A percentile compares a stretch with the other conserved stretches of the same genome.
Conservation (phyloP, 2,888 invertebrate genomes). For the Baccha elongata region DNA sequence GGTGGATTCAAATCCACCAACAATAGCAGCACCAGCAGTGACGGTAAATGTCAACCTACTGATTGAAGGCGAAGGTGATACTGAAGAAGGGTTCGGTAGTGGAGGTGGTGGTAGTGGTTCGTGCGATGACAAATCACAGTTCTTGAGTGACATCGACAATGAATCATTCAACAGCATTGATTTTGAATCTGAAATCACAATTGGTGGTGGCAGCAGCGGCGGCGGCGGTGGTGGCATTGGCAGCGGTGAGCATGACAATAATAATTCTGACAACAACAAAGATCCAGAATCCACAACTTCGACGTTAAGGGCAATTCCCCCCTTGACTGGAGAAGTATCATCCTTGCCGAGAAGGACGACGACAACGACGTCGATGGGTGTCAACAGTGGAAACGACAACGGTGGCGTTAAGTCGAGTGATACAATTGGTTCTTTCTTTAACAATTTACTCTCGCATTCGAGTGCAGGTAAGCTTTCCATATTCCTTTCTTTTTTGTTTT, state of each 20-base stretch:
- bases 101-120: slow-evolving; percentile 56
- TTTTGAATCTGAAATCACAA: slow-evolving; percentile 82
- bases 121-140: slow-evolving; percentile 81
- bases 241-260: slow-evolving; percentile 70
- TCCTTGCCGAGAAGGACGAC: slow-evolving; percentile 42
- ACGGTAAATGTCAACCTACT: slow-evolving; percentile 77
- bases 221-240: slow-evolving; percentile 26
- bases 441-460: slow-evolving; percentile 80
- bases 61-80: slow-evolving; percentile 68
- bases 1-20: slow-evolving; percentile 54
- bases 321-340: slow-evolving; percentile 60
- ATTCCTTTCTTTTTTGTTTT: slow-evolving; percentile 15
- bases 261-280: slow-evolving; percentile 74
- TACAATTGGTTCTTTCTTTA: slow-evolving; percentile 82
- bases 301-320: slow-evolving; percentile 74
- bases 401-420: slow-evolving; percentile 75
- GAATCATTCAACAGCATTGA: slow-evolving; percentile 83
- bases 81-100: slow-evolving; percentile 27
- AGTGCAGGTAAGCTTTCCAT: slow-evolving; percentile 79
- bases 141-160: slow-evolving; percentile 82
- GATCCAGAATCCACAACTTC: slow-evolving; percentile 65
- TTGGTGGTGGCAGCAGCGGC: slow-evolving; percentile 77
- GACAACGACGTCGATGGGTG: slow-evolving; percentile 33
- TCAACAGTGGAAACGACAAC: slow-evolving; percentile 31
- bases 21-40: slow-evolving; percentile 48